Evolutionary conservation across 1,140 invertebrate species (phyloP), one percentile per base, ranked within the genome.

Genomic region (Papilio xuthus): DNA sequence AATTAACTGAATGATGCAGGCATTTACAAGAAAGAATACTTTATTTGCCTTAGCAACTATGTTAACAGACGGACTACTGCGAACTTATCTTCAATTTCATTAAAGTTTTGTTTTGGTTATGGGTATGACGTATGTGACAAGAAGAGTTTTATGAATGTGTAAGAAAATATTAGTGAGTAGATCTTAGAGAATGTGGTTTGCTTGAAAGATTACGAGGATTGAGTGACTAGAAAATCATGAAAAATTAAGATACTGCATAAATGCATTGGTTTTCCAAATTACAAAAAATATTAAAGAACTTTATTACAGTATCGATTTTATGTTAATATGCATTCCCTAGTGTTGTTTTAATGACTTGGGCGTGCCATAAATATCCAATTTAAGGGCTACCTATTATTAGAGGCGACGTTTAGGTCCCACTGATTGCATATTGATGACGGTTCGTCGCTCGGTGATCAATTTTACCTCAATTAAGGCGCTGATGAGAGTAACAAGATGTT

Each of bases 401-500:
- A 70, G 37, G 80, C 78, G 78, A 81, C 78, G 79, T 69, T 67
- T 74, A 77, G 81, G 84, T 82, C 84, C 74, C 82, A 78, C 86
- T 91, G 88, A 89, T 90, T 89, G 89, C 86, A 88, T 89, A 88
- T 90, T 90, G 86, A 90, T 87, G 90, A 88, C 86, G 70, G 83
- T 77, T 80, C 77, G 79, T 20, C 80, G 44, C 67, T 71, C 80
- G 72, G 37, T 56, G 42, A 73, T 73, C 37, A 73, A 44, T 73
- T 73, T 26, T n/a, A 12, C 23, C 42, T 50, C 71, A 73, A 47
- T 44, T 47, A 23, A 26, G 9, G 15, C 42, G 42, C 9, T 23
- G 37, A 47, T 47, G 9, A 47, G 23, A 47, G 9, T 47, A 73
- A 47, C 42, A 73, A 47, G 20, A 15, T 26, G 9, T 47, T 47